Conservation (phyloP, 2,888 invertebrate genomes). For the Agrochola lota region DNA sequence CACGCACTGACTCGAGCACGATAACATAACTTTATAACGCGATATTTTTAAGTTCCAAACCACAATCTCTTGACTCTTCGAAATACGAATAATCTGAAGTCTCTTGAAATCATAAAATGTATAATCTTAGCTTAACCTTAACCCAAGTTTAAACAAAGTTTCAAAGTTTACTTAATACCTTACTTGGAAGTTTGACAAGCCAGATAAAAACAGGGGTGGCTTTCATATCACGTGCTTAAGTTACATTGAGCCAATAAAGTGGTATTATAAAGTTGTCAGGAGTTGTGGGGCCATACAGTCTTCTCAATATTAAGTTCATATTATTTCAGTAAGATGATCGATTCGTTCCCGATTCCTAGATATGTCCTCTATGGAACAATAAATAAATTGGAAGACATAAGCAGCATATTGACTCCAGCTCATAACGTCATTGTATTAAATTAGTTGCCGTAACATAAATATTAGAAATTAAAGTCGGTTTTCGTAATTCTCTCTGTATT, state of each 20-base stretch:
- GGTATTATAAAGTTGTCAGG: slow-evolving; percentile 31
- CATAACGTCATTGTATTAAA: neutral
- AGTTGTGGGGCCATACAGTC: neutral
- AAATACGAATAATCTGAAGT: slow-evolving; percentile 31
- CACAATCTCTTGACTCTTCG: neutral
- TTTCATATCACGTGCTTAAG: slow-evolving; percentile 43
- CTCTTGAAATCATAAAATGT: slow-evolving; percentile 50
- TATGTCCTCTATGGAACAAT: neutral
- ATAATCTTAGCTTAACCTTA: slow-evolving; percentile 59
- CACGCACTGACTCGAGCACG: neutral
- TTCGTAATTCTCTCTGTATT: neutral
- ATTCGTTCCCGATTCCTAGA: neutral
- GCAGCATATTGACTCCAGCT: neutral
- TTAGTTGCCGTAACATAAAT: neutral
- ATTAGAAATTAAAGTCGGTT: neutral
- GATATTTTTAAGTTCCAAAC: neutral
- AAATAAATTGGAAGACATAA: neutral
- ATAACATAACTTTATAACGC: neutral
- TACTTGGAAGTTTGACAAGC: slow-evolving; percentile 55
- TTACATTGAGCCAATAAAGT: slow-evolving; percentile 36
- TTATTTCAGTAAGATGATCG: neutral
- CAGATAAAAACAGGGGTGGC: slow-evolving; percentile 54
- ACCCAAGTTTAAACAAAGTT: slow-evolving; percentile 55
- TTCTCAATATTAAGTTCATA: neutral
- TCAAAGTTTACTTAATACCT: slow-evolving; percentile 53